These are phyloP conservation scores for Bilobella aurantiaca DNA, from an alignment of 1,140 invertebrate genomes.

Conservation along the genomic window DNA sequence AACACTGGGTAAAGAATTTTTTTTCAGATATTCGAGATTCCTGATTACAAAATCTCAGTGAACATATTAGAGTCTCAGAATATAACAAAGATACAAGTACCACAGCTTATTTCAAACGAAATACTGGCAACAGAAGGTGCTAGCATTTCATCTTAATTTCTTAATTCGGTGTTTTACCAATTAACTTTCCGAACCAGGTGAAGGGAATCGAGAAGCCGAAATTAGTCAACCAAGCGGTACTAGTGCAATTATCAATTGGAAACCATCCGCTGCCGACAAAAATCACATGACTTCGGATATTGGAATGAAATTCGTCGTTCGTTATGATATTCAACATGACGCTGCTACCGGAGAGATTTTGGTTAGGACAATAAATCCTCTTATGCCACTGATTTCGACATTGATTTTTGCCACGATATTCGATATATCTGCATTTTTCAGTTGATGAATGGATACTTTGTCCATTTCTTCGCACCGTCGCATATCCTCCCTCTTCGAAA, in stretches of 20 bases:
- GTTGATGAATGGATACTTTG: conserved; percentile 63
- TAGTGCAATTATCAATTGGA: conserved; percentile 37
- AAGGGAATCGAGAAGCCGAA: conserved; percentile 6
- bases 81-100: conserved; percentile 46
- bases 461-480: conserved; percentile 58
- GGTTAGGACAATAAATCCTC: conserved; percentile 35
- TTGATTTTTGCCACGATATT: background rate
- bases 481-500: conserved; percentile 50
- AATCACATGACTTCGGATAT: conserved; percentile 38
- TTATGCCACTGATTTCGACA: background rate
- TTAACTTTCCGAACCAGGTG: background rate
- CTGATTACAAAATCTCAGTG: conserved; percentile 46
- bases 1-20: conserved; percentile 33
- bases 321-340: conserved; percentile 50
- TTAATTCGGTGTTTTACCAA: background rate
- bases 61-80: conserved; percentile 47
- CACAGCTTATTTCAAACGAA: conserved; percentile 47
- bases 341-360: conserved; percentile 46
- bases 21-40: conserved; percentile 11
- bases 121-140: conserved; percentile 39
- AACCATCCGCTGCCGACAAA: conserved; percentile 45
- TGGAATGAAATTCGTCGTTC: conserved; percentile 51
- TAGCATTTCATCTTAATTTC: background rate
- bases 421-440: conserved; percentile 35
- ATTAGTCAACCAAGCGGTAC: conserved; percentile 15